Percentiles rank a stretch among this genome's conserved stretches.
Conservation (phyloP, 2,113 vertebrate species). For the Leucosticte australis region DNA sequence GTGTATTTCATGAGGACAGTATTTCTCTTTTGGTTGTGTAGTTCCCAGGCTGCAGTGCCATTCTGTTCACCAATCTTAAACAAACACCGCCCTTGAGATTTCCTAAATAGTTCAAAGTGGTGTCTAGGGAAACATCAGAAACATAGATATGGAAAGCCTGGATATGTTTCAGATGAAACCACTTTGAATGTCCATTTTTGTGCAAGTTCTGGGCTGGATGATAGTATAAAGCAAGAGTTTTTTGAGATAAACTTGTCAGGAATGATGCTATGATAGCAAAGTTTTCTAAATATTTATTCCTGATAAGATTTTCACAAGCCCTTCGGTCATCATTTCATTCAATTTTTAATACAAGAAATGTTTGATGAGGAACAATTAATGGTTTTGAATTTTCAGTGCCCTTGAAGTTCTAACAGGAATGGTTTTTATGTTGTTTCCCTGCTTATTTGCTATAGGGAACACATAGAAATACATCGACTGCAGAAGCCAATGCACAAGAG, state of each 20-base stretch:
- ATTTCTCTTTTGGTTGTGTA: slow-evolving; percentile 40
- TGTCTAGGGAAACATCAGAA: slow-evolving; percentile 50
- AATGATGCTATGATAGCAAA: slow-evolving; percentile 17
- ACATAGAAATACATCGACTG: background rate
- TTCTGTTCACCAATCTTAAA: slow-evolving; percentile 51
- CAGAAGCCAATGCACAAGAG: background rate
- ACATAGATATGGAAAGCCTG: slow-evolving; percentile 21
- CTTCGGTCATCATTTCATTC: background rate
- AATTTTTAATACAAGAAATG: slow-evolving; percentile 22
- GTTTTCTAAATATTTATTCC: slow-evolving; percentile 52
- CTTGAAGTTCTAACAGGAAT: background rate
- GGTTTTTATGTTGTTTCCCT: background rate
- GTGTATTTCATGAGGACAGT: background rate
- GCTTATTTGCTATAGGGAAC: background rate
- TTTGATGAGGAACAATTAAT: slow-evolving; percentile 6
- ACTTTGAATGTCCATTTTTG: slow-evolving; percentile 45
- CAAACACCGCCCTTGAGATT: slow-evolving; percentile 21
- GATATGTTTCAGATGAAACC: background rate
- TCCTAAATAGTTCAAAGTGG: slow-evolving; percentile 44
- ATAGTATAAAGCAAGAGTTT: background rate
- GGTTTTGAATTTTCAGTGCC: background rate
- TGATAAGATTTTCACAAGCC: slow-evolving; percentile 31
- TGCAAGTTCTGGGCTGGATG: background rate
- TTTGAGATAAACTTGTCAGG: slow-evolving; percentile 41
- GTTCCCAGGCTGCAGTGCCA: slow-evolving; percentile 46